These are phyloP conservation scores for Lysandra bellargus DNA, from an alignment of 2,888 invertebrate species.

Conservation along the genomic window DNA sequence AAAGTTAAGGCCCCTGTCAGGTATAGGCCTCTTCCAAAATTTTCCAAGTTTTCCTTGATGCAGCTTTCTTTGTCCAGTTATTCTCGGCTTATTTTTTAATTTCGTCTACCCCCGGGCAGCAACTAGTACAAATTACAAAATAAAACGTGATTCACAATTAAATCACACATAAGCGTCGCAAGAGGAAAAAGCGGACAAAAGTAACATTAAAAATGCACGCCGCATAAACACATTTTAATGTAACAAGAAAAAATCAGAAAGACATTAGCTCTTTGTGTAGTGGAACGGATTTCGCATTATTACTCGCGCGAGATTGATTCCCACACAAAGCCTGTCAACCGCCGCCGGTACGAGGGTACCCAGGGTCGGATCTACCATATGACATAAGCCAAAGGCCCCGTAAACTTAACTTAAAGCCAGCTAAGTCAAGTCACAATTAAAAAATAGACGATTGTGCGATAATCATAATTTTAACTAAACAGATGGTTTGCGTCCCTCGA, in stretches of 20 bases:
- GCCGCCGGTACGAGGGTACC: constrained; percentile 50
- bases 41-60: no score
- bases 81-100: no score
- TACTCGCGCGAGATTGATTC: constrained; percentile 74
- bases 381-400: neutral
- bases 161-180: constrained; percentile 15
- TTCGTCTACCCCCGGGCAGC: no score
- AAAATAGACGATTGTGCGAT: no score
- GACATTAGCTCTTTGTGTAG: constrained; percentile 67
- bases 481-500: no score
- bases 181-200: constrained; percentile 39
- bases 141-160: constrained; percentile 1
- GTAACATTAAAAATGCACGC: constrained; percentile 54
- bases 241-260: constrained; percentile 46
- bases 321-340: constrained; percentile 70
- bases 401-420: no score
- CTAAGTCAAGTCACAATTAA: neutral
- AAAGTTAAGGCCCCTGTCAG: no score
- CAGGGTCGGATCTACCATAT: neutral
- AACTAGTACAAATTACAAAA: no score
- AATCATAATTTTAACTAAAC: no score
- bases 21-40: no score
- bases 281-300: constrained; percentile 74
- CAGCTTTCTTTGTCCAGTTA: no score
- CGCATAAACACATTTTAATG: constrained; percentile 32